These are phyloP conservation scores for Hoplodrina blanda DNA, from an alignment of 2,888 invertebrate species.

Conservation along the genomic window DNA sequence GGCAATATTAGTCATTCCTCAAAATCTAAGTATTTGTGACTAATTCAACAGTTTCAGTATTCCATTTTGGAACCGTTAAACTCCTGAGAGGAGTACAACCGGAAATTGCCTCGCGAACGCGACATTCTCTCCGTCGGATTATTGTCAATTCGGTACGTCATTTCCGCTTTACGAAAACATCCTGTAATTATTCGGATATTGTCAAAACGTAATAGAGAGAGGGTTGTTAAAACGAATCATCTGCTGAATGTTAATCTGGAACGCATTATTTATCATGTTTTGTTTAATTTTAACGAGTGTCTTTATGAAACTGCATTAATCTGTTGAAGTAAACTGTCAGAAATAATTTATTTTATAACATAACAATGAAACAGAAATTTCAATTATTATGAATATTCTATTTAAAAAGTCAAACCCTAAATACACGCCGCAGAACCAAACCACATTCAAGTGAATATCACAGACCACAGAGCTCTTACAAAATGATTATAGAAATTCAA, in stretches of 20 bases:
- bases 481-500: slow-evolving; percentile 37
- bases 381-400: too few species aligned
- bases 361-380: too few species aligned
- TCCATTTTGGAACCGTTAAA: slow-evolving; percentile 65
- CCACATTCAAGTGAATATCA: slow-evolving; percentile 16
- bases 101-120: slow-evolving; percentile 85
- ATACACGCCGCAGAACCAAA: background rate
- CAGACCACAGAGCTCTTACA: slow-evolving; percentile 20
- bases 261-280: slow-evolving; percentile 46
- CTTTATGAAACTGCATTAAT: slow-evolving; percentile 8
- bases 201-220: slow-evolving; percentile 77
- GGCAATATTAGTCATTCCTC: slow-evolving; percentile 28
- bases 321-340: background rate
- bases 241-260: slow-evolving; percentile 70
- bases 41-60: slow-evolving; percentile 67
- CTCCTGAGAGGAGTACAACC: slow-evolving; percentile 73
- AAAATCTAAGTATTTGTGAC: slow-evolving; percentile 42
- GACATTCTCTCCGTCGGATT: slow-evolving; percentile 84
- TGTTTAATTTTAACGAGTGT: slow-evolving; percentile 45
- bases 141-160: slow-evolving; percentile 85
- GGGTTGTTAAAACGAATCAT: slow-evolving; percentile 74
- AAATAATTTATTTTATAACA: too few species aligned
- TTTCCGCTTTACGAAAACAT: slow-evolving; percentile 85
- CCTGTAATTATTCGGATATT: slow-evolving; percentile 85
- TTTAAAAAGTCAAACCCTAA: background rate